A percentile compares a stretch with the other conserved stretches of the same genome.
phyloP scores from a whole-genome alignment of 92 coral and sea anemone species.

The Paramuricea clavata region DNA sequence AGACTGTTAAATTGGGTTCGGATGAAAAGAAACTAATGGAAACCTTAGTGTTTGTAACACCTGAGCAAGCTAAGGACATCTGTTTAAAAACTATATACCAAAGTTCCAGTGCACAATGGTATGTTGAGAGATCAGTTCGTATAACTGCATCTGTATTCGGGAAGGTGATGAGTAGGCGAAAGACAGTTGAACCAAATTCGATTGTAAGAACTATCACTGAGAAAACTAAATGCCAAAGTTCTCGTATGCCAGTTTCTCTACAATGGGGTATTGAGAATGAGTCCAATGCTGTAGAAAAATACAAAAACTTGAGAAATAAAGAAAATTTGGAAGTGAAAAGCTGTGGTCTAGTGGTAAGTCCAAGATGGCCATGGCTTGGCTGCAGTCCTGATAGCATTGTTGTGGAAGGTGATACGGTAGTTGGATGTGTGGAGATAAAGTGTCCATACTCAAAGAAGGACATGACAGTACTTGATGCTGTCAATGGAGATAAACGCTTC shows the following conservation, averaged over 20 bases:
- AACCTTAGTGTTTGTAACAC: not conserved
- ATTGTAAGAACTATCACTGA: conserved; percentile 18
- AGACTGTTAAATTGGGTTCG: not conserved
- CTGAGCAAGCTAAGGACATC: conserved; percentile 30
- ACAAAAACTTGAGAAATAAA: not conserved
- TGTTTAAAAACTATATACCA: conserved; percentile 32
- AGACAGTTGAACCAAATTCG: conserved; percentile 30
- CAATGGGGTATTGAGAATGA: not conserved
- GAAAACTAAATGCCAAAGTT: not conserved
- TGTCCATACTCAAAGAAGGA: conserved; percentile 58
- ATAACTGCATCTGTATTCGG: conserved; percentile 44
- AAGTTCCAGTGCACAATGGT: conserved; percentile 24
- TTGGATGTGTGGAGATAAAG: conserved; percentile 71
- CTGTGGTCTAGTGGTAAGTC: conserved; percentile 66
- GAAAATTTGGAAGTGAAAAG: conserved; percentile 29
- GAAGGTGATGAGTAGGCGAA: conserved; percentile 45
- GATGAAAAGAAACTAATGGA: not conserved
- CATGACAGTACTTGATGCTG: conserved; percentile 59
- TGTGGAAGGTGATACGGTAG: conserved; percentile 8
- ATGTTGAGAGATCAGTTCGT: conserved; percentile 6
- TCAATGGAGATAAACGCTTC: conserved; percentile 46
- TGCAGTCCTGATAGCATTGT: conserved; percentile 76
- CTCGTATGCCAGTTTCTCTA: not conserved
- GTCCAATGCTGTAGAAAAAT: not conserved
- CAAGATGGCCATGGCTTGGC: conserved; percentile 62